These are phyloP conservation scores for Nemopilema nomurai DNA, from an alignment of 30 jellyfish, hydroid and myxozoan genomes.

Conservation along the genomic window DNA sequence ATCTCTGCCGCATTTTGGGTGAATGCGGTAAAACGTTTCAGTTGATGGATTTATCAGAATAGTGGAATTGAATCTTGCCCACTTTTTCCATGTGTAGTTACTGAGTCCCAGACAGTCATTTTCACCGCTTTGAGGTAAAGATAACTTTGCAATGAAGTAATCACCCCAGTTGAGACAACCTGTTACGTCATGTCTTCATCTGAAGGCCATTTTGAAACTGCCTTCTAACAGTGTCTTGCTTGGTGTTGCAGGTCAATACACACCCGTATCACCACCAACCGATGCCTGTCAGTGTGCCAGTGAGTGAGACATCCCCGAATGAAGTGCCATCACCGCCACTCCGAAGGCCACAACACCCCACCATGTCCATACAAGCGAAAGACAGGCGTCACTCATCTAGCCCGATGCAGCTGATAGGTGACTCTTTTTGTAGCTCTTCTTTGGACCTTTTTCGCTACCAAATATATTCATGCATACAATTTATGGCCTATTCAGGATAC, in stretches of 20 bases:
- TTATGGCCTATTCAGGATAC: background rate
- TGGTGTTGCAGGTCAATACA: slow-evolving; percentile 17
- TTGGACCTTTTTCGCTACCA: background rate
- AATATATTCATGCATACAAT: background rate
- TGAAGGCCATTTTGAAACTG: too few relatives aligned
- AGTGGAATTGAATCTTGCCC: too few relatives aligned
- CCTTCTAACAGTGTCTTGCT: background rate
- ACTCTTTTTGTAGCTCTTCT: background rate
- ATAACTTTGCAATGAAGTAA: background rate
- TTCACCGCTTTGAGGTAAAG: too few relatives aligned
- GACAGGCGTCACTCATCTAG: slow-evolving; percentile 63
- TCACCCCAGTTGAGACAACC: too few relatives aligned
- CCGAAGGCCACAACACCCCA: slow-evolving; percentile 59
- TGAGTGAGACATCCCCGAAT: slow-evolving; percentile 56
- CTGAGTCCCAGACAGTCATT: too few relatives aligned
- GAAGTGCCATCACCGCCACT: slow-evolving; percentile 73
- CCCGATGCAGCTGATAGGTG: slow-evolving; percentile 66
- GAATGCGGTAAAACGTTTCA: too few relatives aligned
- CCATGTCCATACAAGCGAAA: slow-evolving; percentile 50
- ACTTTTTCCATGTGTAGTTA: too few relatives aligned
- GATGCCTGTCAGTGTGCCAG: slow-evolving; percentile 77
- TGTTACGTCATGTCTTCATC: too few relatives aligned
- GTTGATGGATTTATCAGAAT: too few relatives aligned
- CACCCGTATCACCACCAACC: slow-evolving; percentile 65
- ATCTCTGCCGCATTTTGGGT: too few relatives aligned